Percentiles rank a stretch among this genome's conserved stretches.
These are phyloP conservation scores for Xiphophorus hellerii DNA, from an alignment of 2,113 vertebrate species.

Conservation along the genomic window DNA sequence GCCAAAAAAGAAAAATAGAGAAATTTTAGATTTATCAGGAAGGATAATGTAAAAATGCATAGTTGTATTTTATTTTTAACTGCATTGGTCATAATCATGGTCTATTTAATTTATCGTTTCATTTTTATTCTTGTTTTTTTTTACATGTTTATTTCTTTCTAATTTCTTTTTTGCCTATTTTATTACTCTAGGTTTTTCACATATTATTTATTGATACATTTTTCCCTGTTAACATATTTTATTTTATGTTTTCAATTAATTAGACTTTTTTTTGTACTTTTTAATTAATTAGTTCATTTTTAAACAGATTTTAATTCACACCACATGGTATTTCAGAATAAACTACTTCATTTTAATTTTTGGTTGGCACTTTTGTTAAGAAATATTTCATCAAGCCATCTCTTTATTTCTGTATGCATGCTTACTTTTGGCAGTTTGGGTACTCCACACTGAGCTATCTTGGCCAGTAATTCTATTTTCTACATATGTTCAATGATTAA, in stretches of 20 bases:
- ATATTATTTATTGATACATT: background rate
- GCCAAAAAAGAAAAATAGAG: background rate
- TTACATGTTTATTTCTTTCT: too few relatives aligned
- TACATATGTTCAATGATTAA: too few relatives aligned
- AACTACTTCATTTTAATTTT: too few relatives aligned
- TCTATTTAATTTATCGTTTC: background rate
- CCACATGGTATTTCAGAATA: background rate
- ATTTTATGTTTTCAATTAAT: background rate
- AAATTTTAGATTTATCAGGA: background rate
- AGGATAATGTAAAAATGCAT: background rate
- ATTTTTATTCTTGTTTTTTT: background rate
- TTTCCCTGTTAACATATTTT: background rate
- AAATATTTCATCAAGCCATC: background rate
- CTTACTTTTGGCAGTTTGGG: background rate
- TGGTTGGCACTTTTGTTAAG: background rate
- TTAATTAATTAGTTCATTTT: too few relatives aligned
- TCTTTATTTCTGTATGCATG: background rate
- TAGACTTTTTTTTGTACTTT: background rate
- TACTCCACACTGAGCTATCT: background rate
- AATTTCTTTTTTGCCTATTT: too few relatives aligned
- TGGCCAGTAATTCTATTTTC: background rate
- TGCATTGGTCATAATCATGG: background rate
- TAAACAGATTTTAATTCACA: background rate
- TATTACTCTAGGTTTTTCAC: background rate
- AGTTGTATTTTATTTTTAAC: background rate